Evolutionary conservation across 2,888 invertebrate genomes (phyloP).

Genomic region (Parnassius orleans): DNA sequence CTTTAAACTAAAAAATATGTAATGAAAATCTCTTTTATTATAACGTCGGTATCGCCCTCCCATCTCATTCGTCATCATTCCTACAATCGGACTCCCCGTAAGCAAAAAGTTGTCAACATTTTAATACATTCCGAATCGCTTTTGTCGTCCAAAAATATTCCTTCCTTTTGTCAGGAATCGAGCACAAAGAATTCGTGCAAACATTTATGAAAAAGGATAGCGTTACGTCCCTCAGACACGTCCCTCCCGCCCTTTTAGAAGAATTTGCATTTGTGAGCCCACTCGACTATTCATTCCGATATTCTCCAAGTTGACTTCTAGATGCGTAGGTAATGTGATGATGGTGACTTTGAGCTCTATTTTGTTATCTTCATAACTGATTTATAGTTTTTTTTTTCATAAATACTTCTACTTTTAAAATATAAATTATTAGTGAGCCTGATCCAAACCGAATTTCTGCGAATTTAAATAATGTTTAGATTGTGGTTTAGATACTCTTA

Average conservation of each 20-base stretch:
- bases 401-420: no score
- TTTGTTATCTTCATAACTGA: background rate
- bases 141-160: conserved; percentile 55
- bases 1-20: background rate
- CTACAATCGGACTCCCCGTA: conserved; percentile 33
- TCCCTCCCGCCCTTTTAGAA: conserved; percentile 26
- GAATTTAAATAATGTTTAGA: no score
- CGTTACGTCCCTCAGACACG: conserved; percentile 37
- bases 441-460: no score
- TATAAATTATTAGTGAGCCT: no score
- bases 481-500: no score
- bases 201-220: conserved; percentile 65
- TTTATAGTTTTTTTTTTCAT: no score
- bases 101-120: conserved; percentile 59
- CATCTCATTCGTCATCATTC: conserved; percentile 37
- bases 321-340: background rate
- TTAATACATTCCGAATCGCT: conserved; percentile 63
- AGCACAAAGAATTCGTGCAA: conserved; percentile 64
- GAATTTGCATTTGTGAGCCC: conserved; percentile 29
- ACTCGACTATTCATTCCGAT: conserved; percentile 22
- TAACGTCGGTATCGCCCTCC: conserved; percentile 31
- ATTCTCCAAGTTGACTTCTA: conserved; percentile 11
- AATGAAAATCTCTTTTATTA: conserved; percentile 23
- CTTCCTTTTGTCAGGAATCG: conserved; percentile 56
- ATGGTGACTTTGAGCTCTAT: background rate